Base-by-base conservation (phyloP, 2,888 invertebrate species). In the Drosophila nr. perissopoda region DNA sequence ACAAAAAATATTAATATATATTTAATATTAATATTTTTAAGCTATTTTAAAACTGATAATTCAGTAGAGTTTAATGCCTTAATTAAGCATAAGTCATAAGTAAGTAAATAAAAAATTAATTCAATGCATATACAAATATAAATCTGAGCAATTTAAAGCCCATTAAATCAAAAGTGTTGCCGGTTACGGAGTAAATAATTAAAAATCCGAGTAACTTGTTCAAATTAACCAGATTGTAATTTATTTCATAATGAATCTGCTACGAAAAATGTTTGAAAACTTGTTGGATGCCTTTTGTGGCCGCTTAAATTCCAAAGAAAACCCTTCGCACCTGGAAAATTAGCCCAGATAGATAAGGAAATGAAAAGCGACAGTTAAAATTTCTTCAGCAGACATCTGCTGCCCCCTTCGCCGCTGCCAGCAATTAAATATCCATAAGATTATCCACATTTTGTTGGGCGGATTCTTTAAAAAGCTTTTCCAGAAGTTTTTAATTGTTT, bases 401-500 rank as follows among this genome's bases (percentile, higher is more conserved):
- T 25, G 10, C 7, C 16, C 21, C 74, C 65, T 60, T 13, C 21
- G 21, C 11, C 54, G 68, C 42, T 49, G 29, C 53, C 8, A 76
- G 74, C 87, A 87, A 85, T 89, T 85, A 87, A 81, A 81, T 79
- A 63, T 59, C 79, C 74, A 79, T 79, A 76, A 81, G 79, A 73
- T 81, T 73, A 64, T 72, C 49, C 82, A 72, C 76, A 82, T 75
- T 75, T 69, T 82, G 75, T 78, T 54, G 54, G 69, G 60, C 67
- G 49, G 73, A 88, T 85, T 89, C 83, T 75, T 69, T 81, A 52
- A 57, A 52, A 67, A 70, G 69, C 62, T 56, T 66, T 60, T 63
- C 4, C 57, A 65, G 67, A 88, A 88, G 69, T 86, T 88, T 85
- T 82, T 84, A 80, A 84, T 83, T 88, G 86, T 84, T 84, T 80